Conservation (phyloP, 2,113 vertebrate species). For the Anarrhichthys ocellatus region DNA sequence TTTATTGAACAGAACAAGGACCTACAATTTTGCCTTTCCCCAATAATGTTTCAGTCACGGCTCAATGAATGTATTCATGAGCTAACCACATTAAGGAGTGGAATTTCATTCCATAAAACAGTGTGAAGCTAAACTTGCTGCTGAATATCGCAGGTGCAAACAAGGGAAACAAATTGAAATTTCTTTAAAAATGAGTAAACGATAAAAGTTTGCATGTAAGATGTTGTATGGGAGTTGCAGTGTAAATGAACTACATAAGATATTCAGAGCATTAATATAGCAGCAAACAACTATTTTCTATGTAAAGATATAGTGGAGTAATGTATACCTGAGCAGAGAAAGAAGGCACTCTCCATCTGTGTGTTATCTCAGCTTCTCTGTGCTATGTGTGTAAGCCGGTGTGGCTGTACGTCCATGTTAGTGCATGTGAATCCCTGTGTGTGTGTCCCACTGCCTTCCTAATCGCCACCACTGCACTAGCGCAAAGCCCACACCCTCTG, state of each 20-base stretch:
- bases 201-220: neutral
- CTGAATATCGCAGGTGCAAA: neutral
- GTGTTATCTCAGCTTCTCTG: neutral
- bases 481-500: neutral
- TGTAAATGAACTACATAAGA: too few relatives aligned
- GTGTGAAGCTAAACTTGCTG: neutral
- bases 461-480: neutral
- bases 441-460: neutral
- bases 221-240: neutral
- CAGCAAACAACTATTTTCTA: too few relatives aligned
- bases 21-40: neutral
- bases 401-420: too few relatives aligned
- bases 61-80: slow-evolving; percentile 36
- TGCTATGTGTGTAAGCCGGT: neutral
- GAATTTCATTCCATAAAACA: neutral
- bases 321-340: neutral
- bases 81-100: neutral
- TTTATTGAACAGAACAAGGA: neutral
- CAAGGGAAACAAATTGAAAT: neutral
- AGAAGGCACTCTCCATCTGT: neutral
- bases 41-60: neutral
- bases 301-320: too few relatives aligned
- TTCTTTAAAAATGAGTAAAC: neutral
- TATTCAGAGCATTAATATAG: too few relatives aligned
- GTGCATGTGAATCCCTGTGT: too few relatives aligned